phyloP scores from a whole-genome alignment of 2,797 vertebrate genomes.

The Loris lydekkerianus region DNA sequence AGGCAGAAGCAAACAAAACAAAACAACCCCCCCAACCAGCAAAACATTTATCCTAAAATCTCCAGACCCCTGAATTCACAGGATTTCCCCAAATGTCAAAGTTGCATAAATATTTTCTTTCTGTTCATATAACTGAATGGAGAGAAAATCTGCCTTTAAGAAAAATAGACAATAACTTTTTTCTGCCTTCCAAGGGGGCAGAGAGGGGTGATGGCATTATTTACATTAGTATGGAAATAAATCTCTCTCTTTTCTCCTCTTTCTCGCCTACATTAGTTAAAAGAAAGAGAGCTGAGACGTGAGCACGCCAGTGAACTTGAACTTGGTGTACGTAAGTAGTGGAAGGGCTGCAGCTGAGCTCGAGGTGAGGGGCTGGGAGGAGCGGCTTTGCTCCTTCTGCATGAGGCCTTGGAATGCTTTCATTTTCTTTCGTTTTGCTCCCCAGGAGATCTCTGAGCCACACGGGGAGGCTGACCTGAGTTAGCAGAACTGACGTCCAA shows the following conservation, averaged over 20 bases:
- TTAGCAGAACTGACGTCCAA: not conserved
- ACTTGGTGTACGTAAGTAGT: not conserved
- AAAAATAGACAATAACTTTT: not conserved
- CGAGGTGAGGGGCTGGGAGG: not conserved
- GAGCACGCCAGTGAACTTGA: not conserved
- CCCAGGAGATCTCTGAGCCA: not conserved
- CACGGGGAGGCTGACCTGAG: not conserved
- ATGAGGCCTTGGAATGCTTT: not conserved
- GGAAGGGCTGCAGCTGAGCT: not conserved
- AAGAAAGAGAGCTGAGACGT: not conserved
- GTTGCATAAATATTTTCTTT: conserved; percentile 46
- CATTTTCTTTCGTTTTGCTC: not conserved
- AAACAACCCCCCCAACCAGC: not conserved
- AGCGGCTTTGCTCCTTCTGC: not conserved
- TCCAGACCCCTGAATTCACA: conserved; percentile 18
- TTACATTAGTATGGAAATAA: conserved; percentile 10
- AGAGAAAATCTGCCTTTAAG: conserved; percentile 35
- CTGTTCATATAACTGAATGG: conserved; percentile 9
- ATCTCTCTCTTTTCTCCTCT: not conserved
- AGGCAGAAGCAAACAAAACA: not conserved
- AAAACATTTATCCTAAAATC: not conserved
- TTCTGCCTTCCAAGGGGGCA: not conserved
- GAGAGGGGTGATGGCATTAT: not conserved
- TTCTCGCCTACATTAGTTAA: not conserved
- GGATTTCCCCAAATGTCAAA: conserved; percentile 5